Evolutionary conservation across 2,888 invertebrate genomes (phyloP), one percentile per base, ranked within the genome.

Genomic region (Dolichomitus sp.): DNA sequence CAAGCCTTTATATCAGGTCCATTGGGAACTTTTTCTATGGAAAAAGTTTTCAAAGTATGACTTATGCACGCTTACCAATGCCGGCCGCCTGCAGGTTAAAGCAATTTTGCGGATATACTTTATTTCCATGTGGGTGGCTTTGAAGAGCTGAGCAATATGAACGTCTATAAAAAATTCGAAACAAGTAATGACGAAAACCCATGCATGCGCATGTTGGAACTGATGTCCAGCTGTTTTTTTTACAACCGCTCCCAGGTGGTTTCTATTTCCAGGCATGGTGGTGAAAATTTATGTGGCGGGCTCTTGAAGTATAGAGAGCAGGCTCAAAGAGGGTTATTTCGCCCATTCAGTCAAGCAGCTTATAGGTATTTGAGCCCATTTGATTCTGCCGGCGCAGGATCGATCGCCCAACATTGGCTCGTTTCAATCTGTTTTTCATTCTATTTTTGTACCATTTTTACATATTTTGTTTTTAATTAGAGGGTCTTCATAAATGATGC

Each of bases 261-360:
- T 74, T 74, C 54, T 63, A 65, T 45, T 74, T 69, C 57, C 19
- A 54, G 37, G 23, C 37, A 40, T 33, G 40, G 66, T 17, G 17
- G 40, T 40, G 66, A 52, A 69, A 74, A 78, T 82, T 70, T 78
- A 82, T 74, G 74, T 57, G 74, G n/a, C 74, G 48, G 63, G 74
- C 6, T 69, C 74, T 77, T 74, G 77, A 81, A 69, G 69, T 77
- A 65, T 77, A 61, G 54, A 66, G 66, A 73, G 68, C 66, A 76
- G n/a, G 54, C 52, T 68, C 61, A 68, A 54, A 54, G 27, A 27
- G 12, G 27, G 27, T 12, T 27, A 73, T 69, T 78, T 69, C 74
- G 81, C 45, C 59, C 19, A 48, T 63, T 57, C 65, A 74, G 78
- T 74, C 69, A 78, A 80, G 65, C 42, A 69, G 74, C 73, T 37